Evolutionary conservation across 2,113 vertebrate species (phyloP), one percentile per base, ranked within the genome.

Genomic region (Crotalus viridis): DNA sequence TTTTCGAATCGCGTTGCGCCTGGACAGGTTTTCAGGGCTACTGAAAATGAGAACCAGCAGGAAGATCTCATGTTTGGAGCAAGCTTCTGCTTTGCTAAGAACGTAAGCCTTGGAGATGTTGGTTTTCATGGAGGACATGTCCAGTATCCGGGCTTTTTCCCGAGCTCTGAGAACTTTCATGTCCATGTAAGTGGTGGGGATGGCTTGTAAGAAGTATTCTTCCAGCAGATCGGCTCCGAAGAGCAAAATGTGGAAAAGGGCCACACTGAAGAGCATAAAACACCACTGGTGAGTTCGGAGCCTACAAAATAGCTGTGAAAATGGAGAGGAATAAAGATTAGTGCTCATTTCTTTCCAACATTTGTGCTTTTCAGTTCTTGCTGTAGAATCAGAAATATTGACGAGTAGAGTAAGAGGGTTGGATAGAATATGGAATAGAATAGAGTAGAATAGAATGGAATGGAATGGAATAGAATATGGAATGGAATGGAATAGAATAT

Each of bases 141-240:
- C 97, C 89, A 99, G 94, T 95, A 98, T 98, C 94, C 98, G 98
- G 81, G 99, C 99, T 90, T 93, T 98, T 88, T 98, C 98, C 89
- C 98, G 97, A 51, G 98, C 97, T 24, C 98, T 97, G 0, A 98
- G 97, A 46, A 98, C 96, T 91, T 97, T 97, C 0, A 95, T 97
- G 0, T 99, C 98, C 0, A 97, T 97, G 96, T 98, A 99, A 2
- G 98, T 95, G 0, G 96, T 96, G 0, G 99, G 98, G 1, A 97
- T 94, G 0, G 98, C 97, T 10, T 95, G 97, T 89, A 99, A 97
- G 92, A 99, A 98, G 61, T 99, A 99, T 91, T 99, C 98, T 95
- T 99, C 99, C 19, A 99, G 97, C 43, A 99, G 97, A 94, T 99
- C 98, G 0, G 98, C 98, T 10, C 99, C 99, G 1, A 99, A 99